phyloP scores from a whole-genome alignment of 2,797 vertebrate genomes.

The Sardinella longiceps region DNA sequence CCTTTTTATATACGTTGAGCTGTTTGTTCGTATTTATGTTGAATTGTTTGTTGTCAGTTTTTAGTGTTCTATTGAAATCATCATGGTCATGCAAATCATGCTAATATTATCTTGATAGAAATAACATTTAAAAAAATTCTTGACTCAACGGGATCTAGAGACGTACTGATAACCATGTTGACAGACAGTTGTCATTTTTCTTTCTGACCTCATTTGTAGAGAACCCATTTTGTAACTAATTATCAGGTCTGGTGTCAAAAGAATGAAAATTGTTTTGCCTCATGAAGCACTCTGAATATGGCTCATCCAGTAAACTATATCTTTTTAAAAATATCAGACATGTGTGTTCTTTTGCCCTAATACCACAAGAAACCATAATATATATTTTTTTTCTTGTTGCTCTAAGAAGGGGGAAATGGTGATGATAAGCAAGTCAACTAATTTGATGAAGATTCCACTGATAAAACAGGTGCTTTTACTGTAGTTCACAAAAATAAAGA shows the following conservation, averaged over 20 bases:
- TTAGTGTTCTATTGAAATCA: neutral
- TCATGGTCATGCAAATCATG: neutral
- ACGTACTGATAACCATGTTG: neutral
- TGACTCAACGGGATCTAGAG: neutral
- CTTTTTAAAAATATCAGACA: constrained; percentile 35
- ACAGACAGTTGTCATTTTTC: neutral
- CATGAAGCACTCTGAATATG: constrained; percentile 30
- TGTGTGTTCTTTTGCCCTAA: constrained; percentile 12
- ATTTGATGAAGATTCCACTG: neutral
- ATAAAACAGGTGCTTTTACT: neutral
- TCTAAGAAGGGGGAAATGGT: neutral
- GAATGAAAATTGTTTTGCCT: constrained; percentile 26
- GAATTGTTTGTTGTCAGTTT: no score
- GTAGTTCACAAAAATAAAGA: neutral
- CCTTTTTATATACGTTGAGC: no score
- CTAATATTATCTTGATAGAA: neutral
- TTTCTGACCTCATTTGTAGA: neutral
- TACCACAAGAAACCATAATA: no score
- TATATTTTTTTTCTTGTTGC: neutral
- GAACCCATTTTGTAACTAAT: constrained; percentile 7
- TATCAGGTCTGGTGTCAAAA: constrained; percentile 47
- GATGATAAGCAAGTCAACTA: no score
- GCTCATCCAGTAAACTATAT: constrained; percentile 66
- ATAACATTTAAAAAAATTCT: neutral
- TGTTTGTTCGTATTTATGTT: no score